A percentile compares a stretch with the other conserved stretches of the same genome.
These are phyloP conservation scores for Andrena marginata DNA, from an alignment of 2,888 invertebrate genomes.

Conservation along the genomic window DNA sequence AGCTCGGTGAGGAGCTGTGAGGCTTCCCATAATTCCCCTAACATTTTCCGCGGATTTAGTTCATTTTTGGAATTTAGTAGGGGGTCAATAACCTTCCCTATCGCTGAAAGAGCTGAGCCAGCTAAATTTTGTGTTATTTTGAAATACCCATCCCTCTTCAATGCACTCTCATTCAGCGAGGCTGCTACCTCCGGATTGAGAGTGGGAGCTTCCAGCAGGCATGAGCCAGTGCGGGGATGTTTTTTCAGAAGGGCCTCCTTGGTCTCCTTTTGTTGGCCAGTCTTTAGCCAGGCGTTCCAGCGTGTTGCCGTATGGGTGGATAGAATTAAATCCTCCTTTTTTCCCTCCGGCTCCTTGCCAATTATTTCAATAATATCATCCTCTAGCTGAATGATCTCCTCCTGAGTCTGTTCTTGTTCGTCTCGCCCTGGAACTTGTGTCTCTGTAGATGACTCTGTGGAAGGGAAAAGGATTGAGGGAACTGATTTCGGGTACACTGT, in stretches of 20 bases:
- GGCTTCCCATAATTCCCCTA: conserved; percentile 4
- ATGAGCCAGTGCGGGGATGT: not conserved
- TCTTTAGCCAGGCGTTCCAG: not conserved
- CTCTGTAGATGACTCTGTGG: not conserved
- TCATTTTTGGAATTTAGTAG: not conserved
- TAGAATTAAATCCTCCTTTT: not conserved
- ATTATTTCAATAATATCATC: not conserved
- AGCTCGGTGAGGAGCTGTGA: not conserved
- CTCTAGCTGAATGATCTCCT: not conserved
- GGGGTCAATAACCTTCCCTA: not conserved
- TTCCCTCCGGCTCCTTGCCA: not conserved
- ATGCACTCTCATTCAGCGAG: not conserved
- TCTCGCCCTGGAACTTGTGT: not conserved
- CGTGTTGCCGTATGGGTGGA: not conserved
- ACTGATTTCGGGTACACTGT: not conserved
- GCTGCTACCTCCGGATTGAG: conserved; percentile 1
- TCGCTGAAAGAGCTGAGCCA: not conserved
- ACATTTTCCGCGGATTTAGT: not conserved
- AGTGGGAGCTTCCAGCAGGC: not conserved
- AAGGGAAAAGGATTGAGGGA: not conserved
- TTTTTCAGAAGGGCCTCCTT: not conserved
- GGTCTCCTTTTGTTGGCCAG: not conserved
- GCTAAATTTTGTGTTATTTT: not conserved
- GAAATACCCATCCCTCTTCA: not conserved
- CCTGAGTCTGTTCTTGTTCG: not conserved